Conservation (phyloP, 2,888 invertebrate genomes). For the Cheiracanthium punctorium region DNA sequence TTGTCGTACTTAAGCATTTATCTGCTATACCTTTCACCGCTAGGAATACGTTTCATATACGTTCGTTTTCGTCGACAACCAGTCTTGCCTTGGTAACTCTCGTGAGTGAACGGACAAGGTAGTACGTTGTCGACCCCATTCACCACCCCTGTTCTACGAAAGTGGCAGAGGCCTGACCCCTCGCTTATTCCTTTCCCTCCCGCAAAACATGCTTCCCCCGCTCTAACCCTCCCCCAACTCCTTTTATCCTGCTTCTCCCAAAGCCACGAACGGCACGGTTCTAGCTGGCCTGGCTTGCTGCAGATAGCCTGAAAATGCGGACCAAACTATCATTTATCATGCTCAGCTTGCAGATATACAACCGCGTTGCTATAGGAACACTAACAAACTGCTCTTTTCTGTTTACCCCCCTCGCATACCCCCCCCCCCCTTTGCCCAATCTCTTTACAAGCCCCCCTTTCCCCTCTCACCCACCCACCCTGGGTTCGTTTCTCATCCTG, state of each 20-base stretch:
- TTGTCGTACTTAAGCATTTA: too few relatives aligned
- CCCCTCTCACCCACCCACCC: background rate
- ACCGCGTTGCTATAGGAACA: slow-evolving; percentile 67
- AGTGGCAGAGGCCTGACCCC: slow-evolving; percentile 69
- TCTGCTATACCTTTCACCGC: too few relatives aligned
- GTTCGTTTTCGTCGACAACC: too few relatives aligned
- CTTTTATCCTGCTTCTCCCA: slow-evolving; percentile 19
- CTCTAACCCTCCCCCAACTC: background rate
- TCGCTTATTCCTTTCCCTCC: background rate
- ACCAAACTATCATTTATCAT: slow-evolving; percentile 64
- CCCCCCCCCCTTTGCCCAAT: slow-evolving; percentile 20
- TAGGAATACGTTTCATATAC: too few relatives aligned
- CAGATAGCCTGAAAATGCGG: slow-evolving; percentile 68
- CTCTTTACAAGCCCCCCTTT: slow-evolving; percentile 35
- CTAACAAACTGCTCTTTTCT: slow-evolving; percentile 70
- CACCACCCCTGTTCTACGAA: slow-evolving; percentile 52
- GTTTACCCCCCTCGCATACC: slow-evolving; percentile 55
- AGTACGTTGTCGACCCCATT: slow-evolving; percentile 32
- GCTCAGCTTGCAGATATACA: slow-evolving; percentile 70
- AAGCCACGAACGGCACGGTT: slow-evolving; percentile 52
- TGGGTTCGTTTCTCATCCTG: slow-evolving; percentile 40
- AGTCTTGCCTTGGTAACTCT: background rate
- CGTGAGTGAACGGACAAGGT: slow-evolving; percentile 8
- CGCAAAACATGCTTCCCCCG: slow-evolving; percentile 6
- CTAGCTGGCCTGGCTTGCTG: slow-evolving; percentile 54